Base-by-base conservation (phyloP, 1,140 invertebrate genomes). In the Sarcophaga bullata region DNA sequence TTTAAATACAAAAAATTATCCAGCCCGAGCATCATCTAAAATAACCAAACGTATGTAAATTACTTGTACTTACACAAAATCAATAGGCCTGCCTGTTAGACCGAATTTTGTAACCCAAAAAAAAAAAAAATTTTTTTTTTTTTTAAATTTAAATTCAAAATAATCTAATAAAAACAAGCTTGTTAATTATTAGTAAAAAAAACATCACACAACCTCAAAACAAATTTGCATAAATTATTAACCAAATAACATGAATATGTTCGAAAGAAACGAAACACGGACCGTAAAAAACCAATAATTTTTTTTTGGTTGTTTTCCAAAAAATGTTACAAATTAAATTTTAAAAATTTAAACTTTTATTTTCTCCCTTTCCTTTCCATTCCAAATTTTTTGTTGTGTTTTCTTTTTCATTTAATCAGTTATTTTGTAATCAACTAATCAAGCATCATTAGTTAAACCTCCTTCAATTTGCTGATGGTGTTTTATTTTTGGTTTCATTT, bases 181-280 rank as follows among this genome's bases (percentile, higher is more conserved):
- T 80, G 82, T 82, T 82, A 82, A 82, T 82, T 82, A 82, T 54
- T 17, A 46, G 25, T 50, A 58, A 80, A 68, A 17, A 17, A 17
- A 17, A 19, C 50, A 80, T 25, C 80, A 80, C 17, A 80, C 17
- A 58, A 58, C 80, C 80, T 25, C n/a, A n/a, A n/a, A 68, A 25
- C 50, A n/a, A 80, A 25, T 80, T 68, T 80, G 37, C 50, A 80
- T 80, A 80, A 80, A 58, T 80, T 80, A 80, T 80, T 54, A 47
- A 76, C 73, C 48, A 49, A 47, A 73, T 73, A 73, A 49, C 46
- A 46, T 37, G 25, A 37, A 37, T 13, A 58, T 58, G 13, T 58
- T 13, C 8, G n/a, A 17, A 37, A 2, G 25, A 37, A 68, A 8
- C 19, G 6, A 25, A 19, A 68, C 19, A 68, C n/a, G 19, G 62